Percentiles rank a stretch among this genome's conserved stretches.
phyloP scores from a whole-genome alignment of 2,113 vertebrate species.

The Plestiodon gilberti region DNA sequence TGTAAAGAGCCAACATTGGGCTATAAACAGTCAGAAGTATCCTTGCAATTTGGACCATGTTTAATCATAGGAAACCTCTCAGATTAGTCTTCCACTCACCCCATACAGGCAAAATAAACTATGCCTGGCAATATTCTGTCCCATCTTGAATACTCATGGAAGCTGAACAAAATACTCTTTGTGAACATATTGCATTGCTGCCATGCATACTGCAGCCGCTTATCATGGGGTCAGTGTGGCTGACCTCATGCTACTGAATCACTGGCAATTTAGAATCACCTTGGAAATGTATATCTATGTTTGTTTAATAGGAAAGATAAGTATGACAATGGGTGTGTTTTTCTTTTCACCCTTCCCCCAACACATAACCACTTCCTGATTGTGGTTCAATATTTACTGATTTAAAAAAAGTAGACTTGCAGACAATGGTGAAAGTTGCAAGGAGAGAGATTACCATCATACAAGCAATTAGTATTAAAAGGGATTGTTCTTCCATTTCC shows the following conservation, averaged over 20 bases:
- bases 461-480: slow-evolving; percentile 74
- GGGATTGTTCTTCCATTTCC: slow-evolving; percentile 71
- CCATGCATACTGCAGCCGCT: background rate
- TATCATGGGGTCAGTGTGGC: slow-evolving; percentile 11
- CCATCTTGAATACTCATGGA: background rate
- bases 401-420: slow-evolving; percentile 75
- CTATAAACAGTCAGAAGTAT: background rate
- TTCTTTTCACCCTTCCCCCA: slow-evolving; percentile 56
- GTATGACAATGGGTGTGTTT: slow-evolving; percentile 41
- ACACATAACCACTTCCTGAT: slow-evolving; percentile 59
- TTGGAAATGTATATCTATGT: slow-evolving; percentile 23
- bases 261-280: slow-evolving; percentile 54
- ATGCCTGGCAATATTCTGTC: background rate
- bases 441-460: slow-evolving; percentile 64
- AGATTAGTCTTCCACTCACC: background rate
- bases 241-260: background rate
- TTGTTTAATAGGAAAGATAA: slow-evolving; percentile 49
- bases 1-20: background rate
- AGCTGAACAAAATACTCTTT: background rate
- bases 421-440: slow-evolving; percentile 67
- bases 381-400: slow-evolving; percentile 75
- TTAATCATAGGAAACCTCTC: background rate
- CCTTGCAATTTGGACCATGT: background rate
- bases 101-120: too few relatives aligned
- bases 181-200: background rate